Evolutionary conservation across 2,888 invertebrate genomes (phyloP), one percentile per base, ranked within the genome.

Genomic region (Odontomyia ornata): DNA sequence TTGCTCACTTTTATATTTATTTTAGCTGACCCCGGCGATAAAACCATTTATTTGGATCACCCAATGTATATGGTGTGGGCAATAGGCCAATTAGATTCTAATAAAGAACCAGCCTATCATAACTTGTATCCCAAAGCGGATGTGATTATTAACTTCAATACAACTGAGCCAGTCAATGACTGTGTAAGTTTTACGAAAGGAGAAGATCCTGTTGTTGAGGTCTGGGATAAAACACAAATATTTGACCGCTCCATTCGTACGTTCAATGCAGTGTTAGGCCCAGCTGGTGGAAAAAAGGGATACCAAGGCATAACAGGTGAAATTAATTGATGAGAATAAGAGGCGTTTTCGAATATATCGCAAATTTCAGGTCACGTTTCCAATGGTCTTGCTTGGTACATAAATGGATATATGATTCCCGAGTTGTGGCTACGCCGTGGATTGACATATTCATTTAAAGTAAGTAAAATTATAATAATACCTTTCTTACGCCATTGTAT

Each of bases 391-490:
- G 93, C 95, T 13, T 97, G 96, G 96, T 98, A 97, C 87, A 93
- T 98, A 79, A 97, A 98, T 86, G 97, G 97, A 0, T 91, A 92
- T 83, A 88, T 97, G 82, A 91, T 93, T 71, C 97, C 97, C 0
- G 96, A 97, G 85, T 87, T 98, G 79, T 96, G 94, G 89, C 88
- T 98, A 81, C 90, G 95, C 78, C 88, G 97, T 75, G 97, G 96
- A 0, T 88, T 95, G 76, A 92, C 91, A 0, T 98, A 98, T 88
- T 92, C 90, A 15, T 95, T 98, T 84, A 90, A 90, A 83, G 92
- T 92, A 71, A 77, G 78, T n/a, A 52, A 47, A n/a, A n/a, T n/a
- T n/a, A n/a, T n/a, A n/a, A n/a, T n/a, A n/a, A n/a, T n/a, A 69
- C 3, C 18, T 9, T 52, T 52, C 52, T 52, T 43, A 43, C 7